Percentiles rank a stretch among this genome's conserved stretches.
Evolutionary conservation across 2,888 invertebrate genomes (phyloP).

Genomic region (Apocheima hispidaria): DNA sequence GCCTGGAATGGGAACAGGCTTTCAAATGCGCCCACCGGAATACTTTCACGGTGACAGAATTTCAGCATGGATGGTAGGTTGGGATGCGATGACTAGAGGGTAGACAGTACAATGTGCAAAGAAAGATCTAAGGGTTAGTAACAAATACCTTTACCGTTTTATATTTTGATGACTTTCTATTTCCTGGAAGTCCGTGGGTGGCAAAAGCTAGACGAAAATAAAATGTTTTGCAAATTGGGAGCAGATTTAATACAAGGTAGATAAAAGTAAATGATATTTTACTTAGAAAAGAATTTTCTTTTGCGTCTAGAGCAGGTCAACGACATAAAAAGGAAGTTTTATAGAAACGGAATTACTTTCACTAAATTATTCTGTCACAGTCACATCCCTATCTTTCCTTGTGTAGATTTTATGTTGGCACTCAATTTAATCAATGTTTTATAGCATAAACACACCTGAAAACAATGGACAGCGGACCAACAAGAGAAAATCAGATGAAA

Average conservation of each 20-base stretch:
- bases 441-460: no score
- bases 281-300: background rate
- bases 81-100: no score
- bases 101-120: no score
- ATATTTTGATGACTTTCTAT: background rate
- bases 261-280: background rate
- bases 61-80: no score
- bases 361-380: background rate
- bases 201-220: background rate
- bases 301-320: constrained; percentile 1
- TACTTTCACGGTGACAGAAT: no score
- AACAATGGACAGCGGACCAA: no score
- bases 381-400: background rate
- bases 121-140: background rate
- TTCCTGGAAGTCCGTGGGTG: background rate
- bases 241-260: background rate
- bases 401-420: background rate
- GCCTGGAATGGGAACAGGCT: no score
- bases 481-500: no score
- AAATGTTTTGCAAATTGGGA: constrained; percentile 1
- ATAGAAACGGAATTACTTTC: constrained; percentile 8
- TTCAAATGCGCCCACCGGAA: no score
- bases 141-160: background rate
- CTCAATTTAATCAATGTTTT: background rate
- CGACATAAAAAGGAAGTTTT: constrained; percentile 9